Percentiles rank a stretch among this genome's conserved stretches.
phyloP scores from a whole-genome alignment of 1,140 invertebrate genomes.

The Drosophila biarmipes region DNA sequence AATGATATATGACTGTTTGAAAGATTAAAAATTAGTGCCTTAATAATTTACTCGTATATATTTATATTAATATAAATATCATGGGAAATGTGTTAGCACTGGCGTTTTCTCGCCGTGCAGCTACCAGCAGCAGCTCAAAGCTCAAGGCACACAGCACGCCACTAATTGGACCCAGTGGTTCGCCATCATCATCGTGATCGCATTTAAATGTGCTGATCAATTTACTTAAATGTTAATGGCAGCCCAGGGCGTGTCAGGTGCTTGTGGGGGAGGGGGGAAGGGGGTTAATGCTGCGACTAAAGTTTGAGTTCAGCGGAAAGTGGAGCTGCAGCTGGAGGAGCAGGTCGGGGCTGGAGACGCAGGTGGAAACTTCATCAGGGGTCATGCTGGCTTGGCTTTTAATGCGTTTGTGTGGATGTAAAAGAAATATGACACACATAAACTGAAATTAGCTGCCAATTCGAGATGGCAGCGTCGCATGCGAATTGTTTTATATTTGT shows the following conservation, averaged over 20 bases:
- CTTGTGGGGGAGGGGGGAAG: neutral
- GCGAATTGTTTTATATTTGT: constrained; percentile 80
- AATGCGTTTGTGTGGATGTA: constrained; percentile 37
- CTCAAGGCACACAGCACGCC: constrained; percentile 61
- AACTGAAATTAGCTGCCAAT: constrained; percentile 80
- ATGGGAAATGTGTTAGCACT: too few species aligned
- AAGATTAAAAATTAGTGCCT: too few species aligned
- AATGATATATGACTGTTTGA: too few species aligned
- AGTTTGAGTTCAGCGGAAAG: constrained; percentile 28
- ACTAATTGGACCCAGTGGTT: constrained; percentile 77
- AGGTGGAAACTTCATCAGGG: constrained; percentile 30
- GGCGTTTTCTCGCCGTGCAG: constrained; percentile 9
- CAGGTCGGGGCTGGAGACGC: constrained; percentile 1
- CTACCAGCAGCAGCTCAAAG: constrained; percentile 45
- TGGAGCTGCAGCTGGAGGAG: constrained; percentile 2
- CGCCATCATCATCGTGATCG: constrained; percentile 68
- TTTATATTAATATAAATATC: too few species aligned
- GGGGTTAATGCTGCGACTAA: constrained; percentile 7
- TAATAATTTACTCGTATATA: too few species aligned
- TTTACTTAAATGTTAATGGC: constrained; percentile 80
- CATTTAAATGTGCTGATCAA: constrained; percentile 82
- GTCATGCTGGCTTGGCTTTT: constrained; percentile 63
- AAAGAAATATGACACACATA: constrained; percentile 73
- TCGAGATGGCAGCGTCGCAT: constrained; percentile 69
- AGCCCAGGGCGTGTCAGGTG: constrained; percentile 55